Percentiles rank a stretch among this genome's conserved stretches.
These are phyloP conservation scores for Montipora foliosa DNA, from an alignment of 64 coral and sea anemone species.

Conservation along the genomic window DNA sequence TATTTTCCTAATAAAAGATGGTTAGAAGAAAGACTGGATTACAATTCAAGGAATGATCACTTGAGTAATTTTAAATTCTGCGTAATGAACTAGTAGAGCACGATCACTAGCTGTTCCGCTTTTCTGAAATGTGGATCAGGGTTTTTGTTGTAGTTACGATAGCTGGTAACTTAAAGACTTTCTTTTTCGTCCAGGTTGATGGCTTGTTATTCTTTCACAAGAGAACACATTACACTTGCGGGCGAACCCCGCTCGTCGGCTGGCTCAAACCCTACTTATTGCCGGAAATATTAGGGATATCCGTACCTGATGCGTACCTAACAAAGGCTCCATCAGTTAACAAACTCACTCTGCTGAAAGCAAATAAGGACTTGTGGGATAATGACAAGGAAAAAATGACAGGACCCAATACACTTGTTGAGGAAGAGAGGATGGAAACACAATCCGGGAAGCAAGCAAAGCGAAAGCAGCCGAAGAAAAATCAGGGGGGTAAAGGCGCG, in stretches of 20 bases:
- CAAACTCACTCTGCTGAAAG: slow-evolving; percentile 73
- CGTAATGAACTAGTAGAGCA: too few relatives aligned
- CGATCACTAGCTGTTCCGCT: too few relatives aligned
- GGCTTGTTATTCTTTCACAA: slow-evolving; percentile 98
- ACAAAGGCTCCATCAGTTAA: slow-evolving; percentile 71
- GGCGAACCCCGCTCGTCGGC: slow-evolving; percentile 89
- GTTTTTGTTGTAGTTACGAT: background rate
- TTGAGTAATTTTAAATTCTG: too few relatives aligned
- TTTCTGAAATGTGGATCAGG: too few relatives aligned
- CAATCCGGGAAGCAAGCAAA: slow-evolving; percentile 3
- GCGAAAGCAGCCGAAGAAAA: background rate
- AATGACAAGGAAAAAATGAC: slow-evolving; percentile 53
- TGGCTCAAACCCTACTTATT: slow-evolving; percentile 95
- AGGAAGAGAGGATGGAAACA: slow-evolving; percentile 31
- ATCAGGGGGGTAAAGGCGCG: background rate
- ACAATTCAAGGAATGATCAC: too few relatives aligned
- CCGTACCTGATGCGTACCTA: slow-evolving; percentile 60
- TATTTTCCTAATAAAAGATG: too few relatives aligned
- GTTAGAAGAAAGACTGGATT: too few relatives aligned
- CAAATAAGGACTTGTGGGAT: slow-evolving; percentile 68
- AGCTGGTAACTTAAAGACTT: background rate
- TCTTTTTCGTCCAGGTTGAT: slow-evolving; percentile 74
- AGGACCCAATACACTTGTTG: background rate
- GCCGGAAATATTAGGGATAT: slow-evolving; percentile 81
- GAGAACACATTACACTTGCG: slow-evolving; percentile 84